phyloP scores from a whole-genome alignment of 2,888 invertebrate species.

The Tenthredo mesomela region DNA sequence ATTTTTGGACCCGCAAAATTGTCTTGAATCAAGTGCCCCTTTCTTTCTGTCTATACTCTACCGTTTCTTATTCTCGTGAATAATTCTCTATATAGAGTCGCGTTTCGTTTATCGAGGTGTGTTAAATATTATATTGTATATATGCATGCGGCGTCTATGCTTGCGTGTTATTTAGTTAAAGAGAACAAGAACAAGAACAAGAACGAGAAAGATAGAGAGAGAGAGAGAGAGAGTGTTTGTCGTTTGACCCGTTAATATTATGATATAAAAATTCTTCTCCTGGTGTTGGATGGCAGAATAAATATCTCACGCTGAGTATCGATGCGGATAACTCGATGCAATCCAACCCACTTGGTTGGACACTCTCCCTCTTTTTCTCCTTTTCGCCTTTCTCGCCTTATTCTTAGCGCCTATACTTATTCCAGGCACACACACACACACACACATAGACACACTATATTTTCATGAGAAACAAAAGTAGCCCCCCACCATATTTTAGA shows the following conservation, averaged over 20 bases:
- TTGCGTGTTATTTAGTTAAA: background rate
- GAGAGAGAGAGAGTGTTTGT: slow-evolving; percentile 19
- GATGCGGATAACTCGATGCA: slow-evolving; percentile 75
- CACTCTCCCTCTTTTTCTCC: background rate
- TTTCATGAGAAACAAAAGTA: slow-evolving; percentile 22
- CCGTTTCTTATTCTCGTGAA: too few relatives aligned
- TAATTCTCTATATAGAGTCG: too few relatives aligned
- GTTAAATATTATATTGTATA: too few relatives aligned
- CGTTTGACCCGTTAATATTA: slow-evolving; percentile 42
- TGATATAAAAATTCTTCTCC: slow-evolving; percentile 49
- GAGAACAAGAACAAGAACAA: too few relatives aligned
- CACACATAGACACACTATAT: background rate
- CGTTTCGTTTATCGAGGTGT: too few relatives aligned
- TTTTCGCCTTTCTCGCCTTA: background rate
- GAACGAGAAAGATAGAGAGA: background rate
- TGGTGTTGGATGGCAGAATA: slow-evolving; percentile 64
- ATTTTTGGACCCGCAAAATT: too few relatives aligned
- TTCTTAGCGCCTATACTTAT: background rate
- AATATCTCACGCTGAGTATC: slow-evolving; percentile 70
- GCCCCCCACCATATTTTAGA: background rate
- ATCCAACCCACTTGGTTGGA: slow-evolving; percentile 72
- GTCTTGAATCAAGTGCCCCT: too few relatives aligned
- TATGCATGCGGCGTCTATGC: background rate
- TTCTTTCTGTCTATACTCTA: too few relatives aligned
- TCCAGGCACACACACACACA: background rate